Percentiles rank a stretch among this genome's conserved stretches.
Conservation (phyloP, 2,113 vertebrate genomes). For the Naja naja region DNA sequence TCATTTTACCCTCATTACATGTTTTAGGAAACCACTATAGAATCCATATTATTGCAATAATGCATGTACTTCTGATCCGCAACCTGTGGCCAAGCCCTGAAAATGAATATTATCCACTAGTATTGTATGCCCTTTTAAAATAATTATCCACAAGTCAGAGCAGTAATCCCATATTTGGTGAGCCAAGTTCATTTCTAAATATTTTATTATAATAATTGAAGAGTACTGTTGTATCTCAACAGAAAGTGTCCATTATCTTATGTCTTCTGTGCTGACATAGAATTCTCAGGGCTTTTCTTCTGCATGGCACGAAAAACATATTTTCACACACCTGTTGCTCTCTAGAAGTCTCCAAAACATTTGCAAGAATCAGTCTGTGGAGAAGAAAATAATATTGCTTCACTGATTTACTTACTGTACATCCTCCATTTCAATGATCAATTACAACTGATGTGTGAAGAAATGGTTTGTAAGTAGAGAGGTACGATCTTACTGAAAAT, state of each 20-base stretch:
- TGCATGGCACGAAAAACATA: neutral
- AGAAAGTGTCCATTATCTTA: neutral
- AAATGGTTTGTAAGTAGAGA: neutral
- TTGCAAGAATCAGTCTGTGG: neutral
- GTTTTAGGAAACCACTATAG: conserved; percentile 43
- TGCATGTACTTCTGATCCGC: conserved; percentile 65
- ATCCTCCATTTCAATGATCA: neutral
- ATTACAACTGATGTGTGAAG: neutral
- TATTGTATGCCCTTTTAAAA: neutral
- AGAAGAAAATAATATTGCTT: conserved; percentile 3
- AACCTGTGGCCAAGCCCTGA: conserved; percentile 29
- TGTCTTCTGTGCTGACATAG: neutral
- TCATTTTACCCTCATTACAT: conserved; percentile 77
- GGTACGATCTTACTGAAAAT: neutral
- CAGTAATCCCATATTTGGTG: neutral
- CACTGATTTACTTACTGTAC: neutral
- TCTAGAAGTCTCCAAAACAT: neutral
- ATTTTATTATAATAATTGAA: neutral
- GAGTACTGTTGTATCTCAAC: neutral
- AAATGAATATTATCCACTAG: neutral
- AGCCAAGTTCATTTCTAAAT: conserved; percentile 6
- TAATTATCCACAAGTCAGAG: neutral
- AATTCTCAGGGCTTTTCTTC: neutral
- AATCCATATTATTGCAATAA: conserved; percentile 68
- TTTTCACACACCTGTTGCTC: neutral